Base-by-base conservation (phyloP, 2,797 vertebrate species). In the Neosilurus mollespiculum region DNA sequence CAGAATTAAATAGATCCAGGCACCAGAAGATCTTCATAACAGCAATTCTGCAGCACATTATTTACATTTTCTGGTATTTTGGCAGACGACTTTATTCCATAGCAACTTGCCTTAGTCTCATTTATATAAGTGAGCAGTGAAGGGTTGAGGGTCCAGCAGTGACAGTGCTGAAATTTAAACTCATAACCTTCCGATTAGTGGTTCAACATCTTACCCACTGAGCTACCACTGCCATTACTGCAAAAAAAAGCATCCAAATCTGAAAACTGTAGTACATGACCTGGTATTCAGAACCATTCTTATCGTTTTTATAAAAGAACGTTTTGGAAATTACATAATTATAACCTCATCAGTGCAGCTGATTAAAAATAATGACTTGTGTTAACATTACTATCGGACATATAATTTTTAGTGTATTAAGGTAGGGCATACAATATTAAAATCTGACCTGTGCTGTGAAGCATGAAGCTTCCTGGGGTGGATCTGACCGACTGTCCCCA, bases 401-500 rank as follows among this genome's bases (percentile, higher is more conserved):
- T n/a, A 54, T 9, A 6, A 9, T 51, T n/a, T 22, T 54, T 54
- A 49, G 20, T 12, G 37, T 18, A 49, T 24, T 75, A 58, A 10
- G 15, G 9, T 26, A 24, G 26, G 16, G 51, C 14, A 75, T 56
- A 51, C 3, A 7, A 24, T 15, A n/a, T 20, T 37, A 5, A 77
- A 62, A 24, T 59, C 73, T 76, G 61, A 91, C 90, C 90, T 92
- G 90, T 82, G 90, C 89, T 37, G 78, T 88, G 78, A 91, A 91
- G 26, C 71, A 81, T 5, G 84, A 78, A 30, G 89, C 84, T 70
- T 87, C 89, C 78, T 86, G 82, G 9, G 90, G 90, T 0, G 90
- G 90, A 56, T 90, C 84, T 24, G 87, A 86, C 73, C 89, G 90
- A 67, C 83, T 87, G 80, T 91, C 89, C 1, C 91, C 89, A 22